Evolutionary conservation across 2,797 vertebrate genomes (phyloP).

Genomic region (Cottoperca gobio): DNA sequence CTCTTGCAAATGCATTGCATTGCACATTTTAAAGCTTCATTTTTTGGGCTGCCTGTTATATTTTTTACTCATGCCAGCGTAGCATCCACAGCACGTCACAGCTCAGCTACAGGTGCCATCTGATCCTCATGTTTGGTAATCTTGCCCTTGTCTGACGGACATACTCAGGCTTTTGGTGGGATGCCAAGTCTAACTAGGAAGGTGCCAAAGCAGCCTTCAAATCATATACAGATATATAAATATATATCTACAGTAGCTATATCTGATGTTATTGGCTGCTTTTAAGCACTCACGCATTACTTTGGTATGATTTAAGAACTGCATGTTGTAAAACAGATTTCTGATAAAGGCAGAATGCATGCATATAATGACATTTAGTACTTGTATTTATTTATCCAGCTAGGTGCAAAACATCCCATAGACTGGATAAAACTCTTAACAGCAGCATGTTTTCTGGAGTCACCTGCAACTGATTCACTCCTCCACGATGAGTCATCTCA

Average conservation of each 20-base stretch:
- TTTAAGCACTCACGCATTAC: background rate
- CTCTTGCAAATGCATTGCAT: background rate
- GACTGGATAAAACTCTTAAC: background rate
- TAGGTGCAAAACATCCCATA: background rate
- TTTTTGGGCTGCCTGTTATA: constrained; percentile 1
- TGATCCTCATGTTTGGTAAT: constrained; percentile 41
- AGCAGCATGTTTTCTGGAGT: background rate
- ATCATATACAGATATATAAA: background rate
- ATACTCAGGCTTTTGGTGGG: constrained; percentile 18
- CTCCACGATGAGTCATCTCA: constrained; percentile 33
- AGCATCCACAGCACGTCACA: constrained; percentile 43
- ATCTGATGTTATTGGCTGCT: background rate
- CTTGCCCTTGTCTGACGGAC: constrained; percentile 12
- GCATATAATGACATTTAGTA: background rate
- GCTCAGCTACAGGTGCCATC: constrained; percentile 55
- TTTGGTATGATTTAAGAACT: background rate
- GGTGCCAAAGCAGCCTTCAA: background rate
- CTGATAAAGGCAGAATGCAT: background rate
- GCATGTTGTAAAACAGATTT: background rate
- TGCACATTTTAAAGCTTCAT: background rate
- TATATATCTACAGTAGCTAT: too few relatives aligned
- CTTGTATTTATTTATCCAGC: constrained; percentile 3
- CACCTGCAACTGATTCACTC: constrained; percentile 28
- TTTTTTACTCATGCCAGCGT: constrained; percentile 15
- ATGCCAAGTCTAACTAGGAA: constrained; percentile 22